These are phyloP conservation scores for Scaptomyza parva DNA, from an alignment of 2,888 invertebrate species.

Conservation along the genomic window DNA sequence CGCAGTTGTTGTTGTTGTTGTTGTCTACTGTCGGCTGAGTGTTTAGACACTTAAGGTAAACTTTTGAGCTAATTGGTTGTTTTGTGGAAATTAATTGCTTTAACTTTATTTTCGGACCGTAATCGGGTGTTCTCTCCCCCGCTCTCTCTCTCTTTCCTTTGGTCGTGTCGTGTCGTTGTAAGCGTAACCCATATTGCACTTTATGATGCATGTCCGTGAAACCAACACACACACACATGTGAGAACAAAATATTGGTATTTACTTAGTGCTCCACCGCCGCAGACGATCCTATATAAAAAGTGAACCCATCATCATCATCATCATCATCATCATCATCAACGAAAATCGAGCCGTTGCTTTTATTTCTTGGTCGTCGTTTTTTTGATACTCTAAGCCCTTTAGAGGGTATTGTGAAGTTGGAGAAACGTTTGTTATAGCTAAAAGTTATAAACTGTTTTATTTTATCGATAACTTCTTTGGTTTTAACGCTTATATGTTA, in stretches of 20 bases:
- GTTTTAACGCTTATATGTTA: background rate
- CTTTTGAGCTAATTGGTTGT: conserved; percentile 84
- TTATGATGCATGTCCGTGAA: conserved; percentile 72
- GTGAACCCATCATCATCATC: conserved; percentile 8
- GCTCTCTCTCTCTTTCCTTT: background rate
- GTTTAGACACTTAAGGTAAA: conserved; percentile 84
- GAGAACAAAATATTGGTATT: conserved; percentile 71
- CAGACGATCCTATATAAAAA: conserved; percentile 49
- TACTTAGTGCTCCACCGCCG: conserved; percentile 65
- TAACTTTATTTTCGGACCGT: conserved; percentile 81
- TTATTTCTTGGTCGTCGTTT: conserved; percentile 48
- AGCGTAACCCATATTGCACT: conserved; percentile 63
- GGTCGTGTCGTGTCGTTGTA: too few relatives aligned
- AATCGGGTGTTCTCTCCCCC: background rate
- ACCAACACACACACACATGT: conserved; percentile 38
- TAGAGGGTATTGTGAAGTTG: background rate
- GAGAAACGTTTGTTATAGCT: background rate
- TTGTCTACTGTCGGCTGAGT: conserved; percentile 60
- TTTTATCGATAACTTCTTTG: background rate
- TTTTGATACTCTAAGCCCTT: background rate
- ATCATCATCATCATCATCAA: conserved; percentile 26
- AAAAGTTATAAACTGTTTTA: background rate
- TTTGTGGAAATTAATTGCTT: conserved; percentile 85
- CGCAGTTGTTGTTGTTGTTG: conserved; percentile 1
- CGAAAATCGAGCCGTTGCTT: conserved; percentile 47